phyloP scores from a whole-genome alignment of 2,888 invertebrate genomes.

The Malthinus seriepunctatus region DNA sequence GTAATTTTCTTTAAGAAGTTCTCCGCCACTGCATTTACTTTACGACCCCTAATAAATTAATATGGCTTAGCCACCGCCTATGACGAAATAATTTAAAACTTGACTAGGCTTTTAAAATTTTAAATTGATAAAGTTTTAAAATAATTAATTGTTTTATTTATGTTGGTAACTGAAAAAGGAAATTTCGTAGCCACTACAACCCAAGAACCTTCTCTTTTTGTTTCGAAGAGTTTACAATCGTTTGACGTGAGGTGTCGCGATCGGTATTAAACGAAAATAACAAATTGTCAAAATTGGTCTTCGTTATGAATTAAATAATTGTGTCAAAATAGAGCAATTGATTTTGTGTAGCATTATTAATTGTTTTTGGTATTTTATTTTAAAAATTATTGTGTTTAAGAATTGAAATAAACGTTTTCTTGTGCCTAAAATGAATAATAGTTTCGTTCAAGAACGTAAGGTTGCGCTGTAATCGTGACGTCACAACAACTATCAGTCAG shows the following conservation, averaged over 20 bases:
- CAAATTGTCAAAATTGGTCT: not conserved
- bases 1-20: no score
- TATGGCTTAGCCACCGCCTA: no score
- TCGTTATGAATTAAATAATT: constrained; percentile 2
- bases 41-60: no score
- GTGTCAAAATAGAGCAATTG: no score
- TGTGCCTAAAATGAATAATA: constrained; percentile 5
- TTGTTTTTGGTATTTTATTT: not conserved
- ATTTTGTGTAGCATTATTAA: not conserved
- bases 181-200: no score
- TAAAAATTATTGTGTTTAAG: not conserved
- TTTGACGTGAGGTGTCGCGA: constrained; percentile 3
- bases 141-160: no score
- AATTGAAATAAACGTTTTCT: not conserved
- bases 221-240: not conserved
- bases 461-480: constrained; percentile 37
- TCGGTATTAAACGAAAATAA: not conserved
- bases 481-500: constrained; percentile 50
- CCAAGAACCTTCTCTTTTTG: no score
- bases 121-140: no score
- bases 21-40: no score
- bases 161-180: no score
- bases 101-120: no score
- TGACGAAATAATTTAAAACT: no score
- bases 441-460: constrained; percentile 24